phyloP scores from a whole-genome alignment of 2,113 vertebrate genomes.

The Stomatorhinus ivindoensis region DNA sequence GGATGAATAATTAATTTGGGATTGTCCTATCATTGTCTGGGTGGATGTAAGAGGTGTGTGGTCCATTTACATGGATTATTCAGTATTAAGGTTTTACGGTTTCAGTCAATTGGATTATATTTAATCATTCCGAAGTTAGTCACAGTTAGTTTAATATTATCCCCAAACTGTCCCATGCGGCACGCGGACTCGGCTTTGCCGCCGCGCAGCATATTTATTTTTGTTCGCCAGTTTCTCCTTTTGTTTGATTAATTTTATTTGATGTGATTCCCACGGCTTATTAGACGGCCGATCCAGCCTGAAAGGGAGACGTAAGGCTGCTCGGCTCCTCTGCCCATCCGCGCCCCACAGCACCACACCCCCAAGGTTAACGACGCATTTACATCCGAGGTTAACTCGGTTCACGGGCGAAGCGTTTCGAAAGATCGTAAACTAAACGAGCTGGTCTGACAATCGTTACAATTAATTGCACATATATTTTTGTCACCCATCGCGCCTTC shows the following conservation, averaged over 20 bases:
- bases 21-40: neutral
- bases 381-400: neutral
- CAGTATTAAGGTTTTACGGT: neutral
- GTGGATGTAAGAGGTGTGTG: neutral
- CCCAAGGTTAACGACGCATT: neutral
- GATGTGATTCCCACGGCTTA: neutral
- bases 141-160: neutral
- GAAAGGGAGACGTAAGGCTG: neutral
- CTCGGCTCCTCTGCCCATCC: neutral
- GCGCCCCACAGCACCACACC: neutral
- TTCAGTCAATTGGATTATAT: neutral
- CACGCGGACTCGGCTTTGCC: neutral
- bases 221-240: neutral
- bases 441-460: neutral
- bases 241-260: too few species aligned
- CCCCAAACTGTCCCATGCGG: neutral
- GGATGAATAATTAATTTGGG: slow-evolving; percentile 10
- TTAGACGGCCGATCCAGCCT: neutral
- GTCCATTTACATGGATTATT: slow-evolving; percentile 9
- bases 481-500: neutral
- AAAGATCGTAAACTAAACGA: neutral
- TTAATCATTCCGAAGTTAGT: neutral
- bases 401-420: neutral
- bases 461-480: neutral
- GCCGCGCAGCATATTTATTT: neutral